These are phyloP conservation scores for Napeogenes inachia DNA, from an alignment of 2,888 invertebrate genomes.

Conservation along the genomic window DNA sequence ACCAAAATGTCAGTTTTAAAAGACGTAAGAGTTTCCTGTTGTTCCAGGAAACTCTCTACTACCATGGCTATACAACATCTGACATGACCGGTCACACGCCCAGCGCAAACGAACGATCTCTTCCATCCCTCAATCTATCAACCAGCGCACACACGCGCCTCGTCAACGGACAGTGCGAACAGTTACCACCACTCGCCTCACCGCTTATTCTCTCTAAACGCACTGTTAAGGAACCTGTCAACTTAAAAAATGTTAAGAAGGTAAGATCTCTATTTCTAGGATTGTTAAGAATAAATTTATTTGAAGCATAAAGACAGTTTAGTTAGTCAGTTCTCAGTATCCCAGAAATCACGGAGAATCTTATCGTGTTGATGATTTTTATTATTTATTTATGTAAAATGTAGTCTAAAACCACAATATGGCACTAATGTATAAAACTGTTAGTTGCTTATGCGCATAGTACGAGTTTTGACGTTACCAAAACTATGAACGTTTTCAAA, in stretches of 20 bases:
- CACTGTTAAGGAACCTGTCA: slow-evolving; percentile 49
- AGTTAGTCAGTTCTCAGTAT: no score
- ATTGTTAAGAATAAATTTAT: no score
- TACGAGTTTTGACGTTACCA: no score
- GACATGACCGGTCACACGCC: slow-evolving; percentile 60
- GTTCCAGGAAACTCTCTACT: slow-evolving; percentile 68
- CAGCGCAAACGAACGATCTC: slow-evolving; percentile 58
- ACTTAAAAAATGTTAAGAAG: slow-evolving; percentile 52
- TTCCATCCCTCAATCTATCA: slow-evolving; percentile 62
- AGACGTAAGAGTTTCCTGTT: not conserved
- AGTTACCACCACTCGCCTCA: slow-evolving; percentile 66
- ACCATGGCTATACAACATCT: slow-evolving; percentile 67
- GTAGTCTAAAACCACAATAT: no score
- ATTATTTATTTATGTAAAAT: no score
- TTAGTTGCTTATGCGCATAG: no score
- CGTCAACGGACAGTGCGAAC: slow-evolving; percentile 60
- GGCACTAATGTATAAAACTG: no score
- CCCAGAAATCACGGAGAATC: no score
- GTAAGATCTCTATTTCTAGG: slow-evolving; percentile 32
- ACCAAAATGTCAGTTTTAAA: no score
- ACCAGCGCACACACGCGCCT: slow-evolving; percentile 56
- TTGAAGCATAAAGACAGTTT: not conserved
- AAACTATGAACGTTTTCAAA: no score
- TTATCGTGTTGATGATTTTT: no score
- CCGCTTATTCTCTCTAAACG: slow-evolving; percentile 62